Base-by-base conservation (phyloP, 2,888 invertebrate genomes). In the Hypercompe scribonia region DNA sequence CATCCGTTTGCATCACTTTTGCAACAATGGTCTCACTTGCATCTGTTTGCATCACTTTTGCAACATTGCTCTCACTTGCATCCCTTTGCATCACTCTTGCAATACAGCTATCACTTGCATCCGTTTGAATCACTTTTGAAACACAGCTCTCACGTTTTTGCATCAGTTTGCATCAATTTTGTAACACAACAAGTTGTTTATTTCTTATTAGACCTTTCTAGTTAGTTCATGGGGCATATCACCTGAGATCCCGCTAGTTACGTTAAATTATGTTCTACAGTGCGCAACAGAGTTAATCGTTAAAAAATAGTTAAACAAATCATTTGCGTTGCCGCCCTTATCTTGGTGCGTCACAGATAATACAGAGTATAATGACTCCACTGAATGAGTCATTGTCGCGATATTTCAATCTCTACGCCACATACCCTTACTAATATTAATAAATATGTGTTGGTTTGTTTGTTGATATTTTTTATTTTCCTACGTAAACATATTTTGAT, bases 1-100 rank as follows among this genome's bases (percentile, higher is more conserved):
- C 61, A 28, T 67, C 79, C 76, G 39, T 65, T 65, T n/a, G 68
- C 65, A 76, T 73, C 71, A 2, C 65, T 78, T 78, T 78, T 84
- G 80, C 84, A 73, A 65, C 71, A 73, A n/a, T n/a, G n/a, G n/a
- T n/a, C 82, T 80, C 82, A 82, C 82, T 84, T 73, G 73, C 61
- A 28, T 67, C 79, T 74, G 39, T 65, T 65, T n/a, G 68, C 65
- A 76, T 73, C 71, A 2, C 65, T 78, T 78, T 78, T 84, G 80
- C 84, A 73, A 65, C 71, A 73, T n/a, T n/a, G n/a, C n/a, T n/a
- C 82, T 80, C 82, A 82, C 82, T 84, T 73, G 73, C 61, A 28
- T 67, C 79, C 76, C 36, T 65, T 65, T n/a, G 68, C 65, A 76
- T 73, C 71, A 2, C 65, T 78, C 76, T 78, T 84, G 80, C 84